Conservation (phyloP, 2,888 invertebrate genomes). For the Aphodius sticticus region DNA sequence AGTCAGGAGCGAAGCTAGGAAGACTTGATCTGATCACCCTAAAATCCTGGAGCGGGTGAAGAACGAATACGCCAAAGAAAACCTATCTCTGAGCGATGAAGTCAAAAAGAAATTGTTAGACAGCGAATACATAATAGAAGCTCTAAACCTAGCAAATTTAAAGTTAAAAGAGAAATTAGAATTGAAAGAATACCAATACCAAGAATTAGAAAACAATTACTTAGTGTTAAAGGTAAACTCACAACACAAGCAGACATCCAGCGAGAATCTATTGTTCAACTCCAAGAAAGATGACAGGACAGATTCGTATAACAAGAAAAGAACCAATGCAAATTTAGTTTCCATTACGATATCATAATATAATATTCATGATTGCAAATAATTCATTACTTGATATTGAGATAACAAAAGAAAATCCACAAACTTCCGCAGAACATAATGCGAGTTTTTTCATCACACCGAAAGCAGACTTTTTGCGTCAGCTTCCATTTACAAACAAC, state of each 20-base stretch:
- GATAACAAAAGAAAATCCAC: too few species aligned
- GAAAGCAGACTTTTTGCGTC: too few species aligned
- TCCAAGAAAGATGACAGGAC: neutral
- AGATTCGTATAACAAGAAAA: neutral
- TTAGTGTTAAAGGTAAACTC: slow-evolving; percentile 35
- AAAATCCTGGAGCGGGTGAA: slow-evolving; percentile 51
- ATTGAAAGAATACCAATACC: slow-evolving; percentile 42
- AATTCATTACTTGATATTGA: too few species aligned
- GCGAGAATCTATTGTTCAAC: neutral
- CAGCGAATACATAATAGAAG: slow-evolving; percentile 44
- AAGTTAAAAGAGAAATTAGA: slow-evolving; percentile 53
- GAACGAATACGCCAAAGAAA: slow-evolving; percentile 46
- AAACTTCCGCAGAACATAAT: too few species aligned
- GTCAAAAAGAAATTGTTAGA: slow-evolving; percentile 38
- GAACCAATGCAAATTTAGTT: too few species aligned
- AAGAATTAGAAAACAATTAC: slow-evolving; percentile 51
- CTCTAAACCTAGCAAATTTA: slow-evolving; percentile 40
- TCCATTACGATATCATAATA: too few species aligned
- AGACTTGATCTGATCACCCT: slow-evolving; percentile 51
- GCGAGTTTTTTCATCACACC: too few species aligned
- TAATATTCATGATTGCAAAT: too few species aligned
- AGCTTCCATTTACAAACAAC: too few species aligned
- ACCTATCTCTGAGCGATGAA: slow-evolving; percentile 46
- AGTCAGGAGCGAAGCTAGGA: slow-evolving; percentile 61
- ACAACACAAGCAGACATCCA: neutral